phyloP scores from a whole-genome alignment of 2,797 vertebrate genomes.

The Lycodopsis pacificus region DNA sequence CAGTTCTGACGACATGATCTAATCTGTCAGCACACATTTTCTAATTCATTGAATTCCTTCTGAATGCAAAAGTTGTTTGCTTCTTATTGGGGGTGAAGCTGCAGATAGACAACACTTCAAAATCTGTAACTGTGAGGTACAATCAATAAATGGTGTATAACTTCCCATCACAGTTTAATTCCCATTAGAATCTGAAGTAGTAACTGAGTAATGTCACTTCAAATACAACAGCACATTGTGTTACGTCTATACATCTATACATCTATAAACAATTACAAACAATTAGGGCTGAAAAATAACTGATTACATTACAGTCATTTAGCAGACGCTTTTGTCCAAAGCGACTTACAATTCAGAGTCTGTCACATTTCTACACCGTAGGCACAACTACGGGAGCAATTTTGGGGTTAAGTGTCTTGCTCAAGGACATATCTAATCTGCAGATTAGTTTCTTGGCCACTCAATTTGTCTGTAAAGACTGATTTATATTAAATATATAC shows the following conservation, averaged over 20 bases:
- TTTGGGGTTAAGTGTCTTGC: too few species aligned
- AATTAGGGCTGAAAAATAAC: neutral
- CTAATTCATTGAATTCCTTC: constrained; percentile 4
- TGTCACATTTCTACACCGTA: too few species aligned
- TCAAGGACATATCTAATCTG: neutral
- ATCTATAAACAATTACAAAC: neutral
- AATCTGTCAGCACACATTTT: constrained; percentile 14
- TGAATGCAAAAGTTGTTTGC: neutral
- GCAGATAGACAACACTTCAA: neutral
- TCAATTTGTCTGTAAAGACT: neutral
- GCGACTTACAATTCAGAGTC: too few species aligned
- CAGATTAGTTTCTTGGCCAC: neutral
- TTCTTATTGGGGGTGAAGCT: neutral
- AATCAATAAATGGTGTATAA: neutral
- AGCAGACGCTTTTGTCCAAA: too few species aligned
- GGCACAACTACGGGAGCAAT: too few species aligned
- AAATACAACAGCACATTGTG: neutral
- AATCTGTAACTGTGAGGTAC: neutral
- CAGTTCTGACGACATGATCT: neutral
- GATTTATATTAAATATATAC: neutral
- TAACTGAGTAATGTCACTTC: neutral
- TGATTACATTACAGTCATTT: too few species aligned
- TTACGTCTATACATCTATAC: too few species aligned
- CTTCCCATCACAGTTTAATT: neutral
- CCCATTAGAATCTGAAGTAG: neutral